phyloP scores from a whole-genome alignment of 2,888 invertebrate species.

The Strigamia transsilvanica region DNA sequence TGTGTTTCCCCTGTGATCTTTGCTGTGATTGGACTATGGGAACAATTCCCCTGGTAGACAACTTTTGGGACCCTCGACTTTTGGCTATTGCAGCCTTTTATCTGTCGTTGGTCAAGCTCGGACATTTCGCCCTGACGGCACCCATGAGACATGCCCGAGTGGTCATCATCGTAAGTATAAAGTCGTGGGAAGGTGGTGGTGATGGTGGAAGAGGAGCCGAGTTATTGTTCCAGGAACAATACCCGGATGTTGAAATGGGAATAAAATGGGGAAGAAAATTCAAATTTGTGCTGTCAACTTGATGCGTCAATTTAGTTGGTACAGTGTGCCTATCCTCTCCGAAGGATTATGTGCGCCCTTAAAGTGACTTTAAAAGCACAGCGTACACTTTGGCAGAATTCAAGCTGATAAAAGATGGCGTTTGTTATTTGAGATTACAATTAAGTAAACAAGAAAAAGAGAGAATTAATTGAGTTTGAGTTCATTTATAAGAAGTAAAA shows the following conservation, averaged over 20 bases:
- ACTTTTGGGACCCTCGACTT: slow-evolving; percentile 82
- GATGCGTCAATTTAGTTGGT: slow-evolving; percentile 35
- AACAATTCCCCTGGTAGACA: slow-evolving; percentile 84
- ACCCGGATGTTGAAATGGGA: slow-evolving; percentile 43
- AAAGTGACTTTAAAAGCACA: slow-evolving; percentile 38
- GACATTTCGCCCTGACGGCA: slow-evolving; percentile 54
- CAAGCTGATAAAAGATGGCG: background rate
- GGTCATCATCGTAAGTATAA: slow-evolving; percentile 58
- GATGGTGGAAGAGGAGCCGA: slow-evolving; percentile 1
- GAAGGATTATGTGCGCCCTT: slow-evolving; percentile 44
- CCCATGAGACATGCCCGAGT: slow-evolving; percentile 53
- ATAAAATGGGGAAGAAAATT: slow-evolving; percentile 48
- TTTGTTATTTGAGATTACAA: background rate
- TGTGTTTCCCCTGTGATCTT: slow-evolving; percentile 86
- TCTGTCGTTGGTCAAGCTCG: slow-evolving; percentile 64
- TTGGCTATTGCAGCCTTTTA: slow-evolving; percentile 78
- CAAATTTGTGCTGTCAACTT: slow-evolving; percentile 46
- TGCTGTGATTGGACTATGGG: slow-evolving; percentile 99
- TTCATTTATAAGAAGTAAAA: background rate
- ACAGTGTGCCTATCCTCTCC: background rate
- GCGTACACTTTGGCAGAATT: background rate
- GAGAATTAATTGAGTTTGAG: background rate
- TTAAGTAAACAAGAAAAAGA: background rate
- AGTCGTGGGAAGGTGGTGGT: slow-evolving; percentile 26
- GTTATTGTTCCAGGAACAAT: slow-evolving; percentile 48